Conservation (phyloP, 2,113 vertebrate genomes). For the Anhinga rufa region DNA sequence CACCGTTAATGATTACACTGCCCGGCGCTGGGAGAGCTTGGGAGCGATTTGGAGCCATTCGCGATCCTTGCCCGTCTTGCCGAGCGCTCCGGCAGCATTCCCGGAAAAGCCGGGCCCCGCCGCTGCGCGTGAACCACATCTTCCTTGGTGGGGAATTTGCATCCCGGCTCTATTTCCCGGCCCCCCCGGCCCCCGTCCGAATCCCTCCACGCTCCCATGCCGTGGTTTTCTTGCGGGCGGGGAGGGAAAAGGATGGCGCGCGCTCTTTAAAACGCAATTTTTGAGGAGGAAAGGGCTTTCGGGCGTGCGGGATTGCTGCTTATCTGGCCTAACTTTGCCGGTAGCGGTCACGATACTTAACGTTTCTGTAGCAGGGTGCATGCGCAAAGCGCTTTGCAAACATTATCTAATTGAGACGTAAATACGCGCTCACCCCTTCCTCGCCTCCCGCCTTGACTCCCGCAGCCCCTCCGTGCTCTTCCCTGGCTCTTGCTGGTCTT, state of each 20-base stretch:
- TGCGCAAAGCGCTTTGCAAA: background rate
- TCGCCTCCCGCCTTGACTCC: background rate
- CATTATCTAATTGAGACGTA: background rate
- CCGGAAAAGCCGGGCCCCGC: background rate
- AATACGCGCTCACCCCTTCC: background rate
- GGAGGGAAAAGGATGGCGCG: background rate
- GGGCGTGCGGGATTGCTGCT: background rate
- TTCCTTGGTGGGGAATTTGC: background rate
- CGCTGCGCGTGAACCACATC: accelerated
- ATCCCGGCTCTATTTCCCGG: background rate
- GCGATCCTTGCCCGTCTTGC: background rate
- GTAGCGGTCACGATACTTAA: too few species aligned
- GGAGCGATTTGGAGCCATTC: background rate
- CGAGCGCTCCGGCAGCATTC: background rate
- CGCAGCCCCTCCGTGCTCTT: background rate
- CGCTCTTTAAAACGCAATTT: too few species aligned
- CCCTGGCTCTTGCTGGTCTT: background rate
- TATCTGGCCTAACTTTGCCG: background rate
- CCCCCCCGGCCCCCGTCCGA: accelerated
- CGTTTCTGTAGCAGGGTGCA: background rate
- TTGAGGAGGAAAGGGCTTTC: background rate
- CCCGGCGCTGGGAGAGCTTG: background rate
- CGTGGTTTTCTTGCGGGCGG: background rate
- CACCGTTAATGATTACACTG: background rate
- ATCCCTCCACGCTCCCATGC: accelerated